Conservation (phyloP, 2,888 invertebrate species). For the Tipula confusa region DNA sequence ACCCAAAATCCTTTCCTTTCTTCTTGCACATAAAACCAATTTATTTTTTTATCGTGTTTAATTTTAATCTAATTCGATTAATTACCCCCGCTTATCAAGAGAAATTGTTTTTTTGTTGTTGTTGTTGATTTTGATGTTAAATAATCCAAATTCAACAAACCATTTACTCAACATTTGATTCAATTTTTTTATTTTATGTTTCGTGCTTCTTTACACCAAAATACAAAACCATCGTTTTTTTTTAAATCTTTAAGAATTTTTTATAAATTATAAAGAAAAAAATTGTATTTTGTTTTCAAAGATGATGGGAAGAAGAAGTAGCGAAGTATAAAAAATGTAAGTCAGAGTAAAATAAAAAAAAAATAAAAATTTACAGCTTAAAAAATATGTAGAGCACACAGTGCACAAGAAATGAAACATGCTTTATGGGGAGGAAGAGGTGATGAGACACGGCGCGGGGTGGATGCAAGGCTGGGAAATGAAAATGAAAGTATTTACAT, state of each 20-base stretch:
- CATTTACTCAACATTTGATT: slow-evolving; percentile 25
- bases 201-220: slow-evolving; percentile 20
- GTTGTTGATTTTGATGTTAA: too few species aligned
- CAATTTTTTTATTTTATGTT: background rate
- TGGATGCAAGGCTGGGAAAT: background rate
- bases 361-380: background rate
- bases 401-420: slow-evolving; percentile 12
- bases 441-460: background rate
- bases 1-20: background rate
- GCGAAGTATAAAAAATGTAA: background rate
- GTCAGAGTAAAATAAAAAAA: background rate
- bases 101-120: background rate
- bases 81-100: background rate
- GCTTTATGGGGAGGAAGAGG: background rate
- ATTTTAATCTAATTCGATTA: slow-evolving; percentile 1
- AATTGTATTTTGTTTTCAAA: background rate
- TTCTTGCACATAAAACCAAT: background rate
- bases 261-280: background rate
- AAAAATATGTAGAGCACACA: background rate
- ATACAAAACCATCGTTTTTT: background rate
- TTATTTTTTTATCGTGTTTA: background rate
- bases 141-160: slow-evolving; percentile 15
- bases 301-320: slow-evolving; percentile 12
- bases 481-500: slow-evolving; percentile 25
- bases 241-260: background rate